These are phyloP conservation scores for Gallinago solitaria DNA, from an alignment of 2,797 vertebrate genomes.

Conservation along the genomic window DNA sequence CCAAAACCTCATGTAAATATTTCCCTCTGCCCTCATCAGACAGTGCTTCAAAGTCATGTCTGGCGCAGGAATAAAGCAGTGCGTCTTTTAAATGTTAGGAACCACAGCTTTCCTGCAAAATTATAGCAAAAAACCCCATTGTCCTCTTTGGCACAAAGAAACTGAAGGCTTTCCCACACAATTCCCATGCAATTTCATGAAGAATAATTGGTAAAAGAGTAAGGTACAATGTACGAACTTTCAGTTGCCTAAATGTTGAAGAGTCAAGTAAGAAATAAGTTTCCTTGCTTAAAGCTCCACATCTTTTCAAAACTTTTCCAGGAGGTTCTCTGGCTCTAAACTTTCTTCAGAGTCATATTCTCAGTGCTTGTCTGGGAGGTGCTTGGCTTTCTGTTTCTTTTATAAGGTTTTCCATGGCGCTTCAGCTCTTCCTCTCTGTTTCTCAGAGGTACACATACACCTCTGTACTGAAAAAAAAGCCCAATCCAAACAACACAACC, in stretches of 20 bases:
- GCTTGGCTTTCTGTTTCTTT: background rate
- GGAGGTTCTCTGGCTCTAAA: background rate
- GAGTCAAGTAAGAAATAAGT: background rate
- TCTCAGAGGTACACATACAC: rapidly evolving
- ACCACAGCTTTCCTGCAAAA: background rate
- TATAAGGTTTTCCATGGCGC: background rate
- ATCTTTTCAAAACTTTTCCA: background rate
- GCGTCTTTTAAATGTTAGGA: background rate
- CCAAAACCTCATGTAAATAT: background rate
- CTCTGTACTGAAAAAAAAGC: background rate
- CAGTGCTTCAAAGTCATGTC: background rate
- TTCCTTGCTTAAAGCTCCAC: background rate
- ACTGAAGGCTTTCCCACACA: background rate
- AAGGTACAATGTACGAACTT: background rate
- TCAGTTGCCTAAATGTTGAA: background rate
- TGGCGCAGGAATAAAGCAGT: background rate
- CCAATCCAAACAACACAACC: background rate
- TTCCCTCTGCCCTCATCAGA: background rate
- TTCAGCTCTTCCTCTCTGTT: background rate
- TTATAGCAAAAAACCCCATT: background rate
- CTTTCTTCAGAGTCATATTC: background rate
- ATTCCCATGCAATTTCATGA: background rate
- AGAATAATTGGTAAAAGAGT: background rate
- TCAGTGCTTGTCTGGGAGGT: background rate
- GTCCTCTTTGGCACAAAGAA: background rate